Percentiles rank a stretch among this genome's conserved stretches.
Evolutionary conservation across 2,888 invertebrate species (phyloP).

Genomic region (Morinoia aosen): DNA sequence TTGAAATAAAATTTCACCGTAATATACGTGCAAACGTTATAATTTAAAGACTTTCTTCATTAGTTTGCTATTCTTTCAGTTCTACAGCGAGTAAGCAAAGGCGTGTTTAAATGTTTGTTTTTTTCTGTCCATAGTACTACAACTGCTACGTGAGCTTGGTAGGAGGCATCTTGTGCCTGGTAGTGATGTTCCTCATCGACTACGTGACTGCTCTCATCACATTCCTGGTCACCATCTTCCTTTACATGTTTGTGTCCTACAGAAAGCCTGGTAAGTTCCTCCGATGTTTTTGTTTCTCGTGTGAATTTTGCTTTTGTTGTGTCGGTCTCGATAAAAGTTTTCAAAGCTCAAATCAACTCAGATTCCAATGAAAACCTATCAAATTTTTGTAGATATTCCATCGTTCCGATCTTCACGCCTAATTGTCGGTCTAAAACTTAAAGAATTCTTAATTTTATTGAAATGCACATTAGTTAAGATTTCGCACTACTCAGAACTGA

Average conservation of each 20-base stretch:
- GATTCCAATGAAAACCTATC: background rate
- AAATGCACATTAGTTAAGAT: too few species aligned
- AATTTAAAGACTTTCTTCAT: too few species aligned
- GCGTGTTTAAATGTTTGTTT: background rate
- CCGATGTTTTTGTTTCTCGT: background rate
- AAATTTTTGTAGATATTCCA: background rate
- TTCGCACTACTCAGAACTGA: too few species aligned
- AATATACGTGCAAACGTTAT: too few species aligned
- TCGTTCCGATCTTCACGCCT: too few species aligned
- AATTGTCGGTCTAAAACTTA: too few species aligned
- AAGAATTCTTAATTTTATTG: too few species aligned
- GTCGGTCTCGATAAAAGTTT: too few species aligned
- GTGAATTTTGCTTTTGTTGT: too few species aligned
- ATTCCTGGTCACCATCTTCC: conserved; percentile 86
- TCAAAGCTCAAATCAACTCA: background rate
- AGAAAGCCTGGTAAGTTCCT: conserved; percentile 85
- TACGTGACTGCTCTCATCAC: conserved; percentile 94
- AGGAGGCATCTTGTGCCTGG: conserved; percentile 86
- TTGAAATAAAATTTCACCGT: too few species aligned
- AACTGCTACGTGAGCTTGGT: conserved; percentile 90
- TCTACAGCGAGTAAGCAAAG: too few species aligned
- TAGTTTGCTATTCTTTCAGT: too few species aligned
- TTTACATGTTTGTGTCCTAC: conserved; percentile 93
- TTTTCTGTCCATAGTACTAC: conserved; percentile 80
- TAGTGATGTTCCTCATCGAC: conserved; percentile 94